Evolutionary conservation across 37 sponge, comb jelly and placozoan species (phyloP).

Genomic region (Agelas oroides): DNA sequence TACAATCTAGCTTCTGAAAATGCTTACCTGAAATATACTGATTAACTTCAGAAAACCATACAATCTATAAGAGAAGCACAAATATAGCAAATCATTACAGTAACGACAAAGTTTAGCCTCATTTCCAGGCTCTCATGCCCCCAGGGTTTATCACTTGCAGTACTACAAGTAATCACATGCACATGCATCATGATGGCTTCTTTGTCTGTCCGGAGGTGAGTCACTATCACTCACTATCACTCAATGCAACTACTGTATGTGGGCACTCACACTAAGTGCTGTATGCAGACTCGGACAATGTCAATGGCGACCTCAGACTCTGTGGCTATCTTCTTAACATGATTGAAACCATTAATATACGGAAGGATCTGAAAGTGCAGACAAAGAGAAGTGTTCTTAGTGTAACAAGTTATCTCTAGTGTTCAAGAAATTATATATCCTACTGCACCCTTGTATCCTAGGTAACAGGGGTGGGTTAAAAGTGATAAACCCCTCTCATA

Average conservation of each 20-base stretch:
- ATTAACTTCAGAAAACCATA: conserved; percentile 73
- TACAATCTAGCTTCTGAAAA: no score
- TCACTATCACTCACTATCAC: no score
- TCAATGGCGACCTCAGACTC: conserved; percentile 73
- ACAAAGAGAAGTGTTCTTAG: neutral
- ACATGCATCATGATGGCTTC: no score
- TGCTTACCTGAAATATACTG: conserved; percentile 79
- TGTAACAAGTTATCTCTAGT: no score
- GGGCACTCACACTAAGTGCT: conserved; percentile 81
- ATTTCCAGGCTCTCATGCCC: no score
- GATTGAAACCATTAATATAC: conserved; percentile 86
- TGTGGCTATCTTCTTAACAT: conserved; percentile 72
- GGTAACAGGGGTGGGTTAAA: no score
- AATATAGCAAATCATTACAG: neutral
- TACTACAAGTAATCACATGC: no score
- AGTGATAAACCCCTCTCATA: no score
- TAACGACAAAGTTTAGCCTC: neutral
- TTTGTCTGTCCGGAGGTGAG: no score
- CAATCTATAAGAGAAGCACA: conserved; percentile 45
- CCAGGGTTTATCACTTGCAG: no score
- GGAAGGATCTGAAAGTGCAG: conserved; percentile 65
- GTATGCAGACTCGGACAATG: conserved; percentile 73
- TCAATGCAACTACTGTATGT: neutral
- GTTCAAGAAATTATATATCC: no score
- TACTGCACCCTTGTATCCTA: no score